Percentiles rank a stretch among this genome's conserved stretches.
Conservation (phyloP, 2,113 vertebrate genomes). For the Mixornis gularis region DNA sequence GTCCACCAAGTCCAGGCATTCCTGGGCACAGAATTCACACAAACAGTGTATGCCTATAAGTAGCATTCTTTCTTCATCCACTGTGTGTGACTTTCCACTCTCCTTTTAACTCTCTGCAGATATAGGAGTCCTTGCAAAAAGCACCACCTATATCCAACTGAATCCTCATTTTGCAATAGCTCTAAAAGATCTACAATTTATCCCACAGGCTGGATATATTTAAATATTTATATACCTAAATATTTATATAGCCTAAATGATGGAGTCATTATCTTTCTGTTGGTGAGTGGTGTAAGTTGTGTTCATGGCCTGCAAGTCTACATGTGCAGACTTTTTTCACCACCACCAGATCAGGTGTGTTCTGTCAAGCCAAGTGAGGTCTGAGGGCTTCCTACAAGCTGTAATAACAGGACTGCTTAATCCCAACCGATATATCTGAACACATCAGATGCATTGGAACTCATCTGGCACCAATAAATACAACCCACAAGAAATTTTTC, state of each 20-base stretch:
- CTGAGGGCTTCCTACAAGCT: neutral
- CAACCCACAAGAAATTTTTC: neutral
- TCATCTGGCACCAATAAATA: neutral
- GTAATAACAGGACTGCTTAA: neutral
- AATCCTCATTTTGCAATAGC: neutral
- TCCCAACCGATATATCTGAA: neutral
- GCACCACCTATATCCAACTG: neutral
- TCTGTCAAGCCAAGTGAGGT: neutral
- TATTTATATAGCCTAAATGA: neutral
- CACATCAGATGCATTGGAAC: neutral
- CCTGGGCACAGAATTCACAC: neutral
- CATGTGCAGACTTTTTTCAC: neutral
- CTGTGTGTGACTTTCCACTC: neutral
- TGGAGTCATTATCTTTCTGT: neutral
- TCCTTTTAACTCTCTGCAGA: neutral
- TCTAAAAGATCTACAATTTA: neutral
- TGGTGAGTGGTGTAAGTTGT: neutral
- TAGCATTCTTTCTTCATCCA: neutral
- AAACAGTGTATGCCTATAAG: neutral
- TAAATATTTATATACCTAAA: neutral
- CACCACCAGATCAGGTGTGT: neutral
- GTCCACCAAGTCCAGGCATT: neutral
- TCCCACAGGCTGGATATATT: neutral
- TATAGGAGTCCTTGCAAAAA: neutral
- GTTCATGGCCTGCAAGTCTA: neutral